A percentile compares a stretch with the other conserved stretches of the same genome.
phyloP scores from a whole-genome alignment of 2,113 vertebrate genomes.

The Lepus americanus region DNA sequence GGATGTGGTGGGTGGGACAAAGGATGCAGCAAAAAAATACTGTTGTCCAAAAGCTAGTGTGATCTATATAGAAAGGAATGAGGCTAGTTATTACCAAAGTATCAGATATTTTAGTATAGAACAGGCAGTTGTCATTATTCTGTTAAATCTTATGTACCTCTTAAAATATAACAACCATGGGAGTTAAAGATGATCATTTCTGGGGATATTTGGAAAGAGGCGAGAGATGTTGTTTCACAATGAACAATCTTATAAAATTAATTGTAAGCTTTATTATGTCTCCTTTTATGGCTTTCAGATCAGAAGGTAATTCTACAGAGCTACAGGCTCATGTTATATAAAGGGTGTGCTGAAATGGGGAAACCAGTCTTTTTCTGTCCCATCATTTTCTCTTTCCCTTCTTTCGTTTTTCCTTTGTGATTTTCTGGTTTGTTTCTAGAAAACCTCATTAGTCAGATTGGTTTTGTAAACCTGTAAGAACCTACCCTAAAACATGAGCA shows the following conservation, averaged over 20 bases:
- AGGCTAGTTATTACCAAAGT: neutral
- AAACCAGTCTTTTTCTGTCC: neutral
- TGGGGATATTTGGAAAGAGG: slow-evolving; percentile 3
- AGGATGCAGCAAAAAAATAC: neutral
- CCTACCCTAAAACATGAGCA: neutral
- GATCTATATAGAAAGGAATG: neutral
- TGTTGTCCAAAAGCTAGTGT: neutral
- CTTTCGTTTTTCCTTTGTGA: neutral
- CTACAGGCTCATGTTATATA: neutral
- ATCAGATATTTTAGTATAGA: neutral
- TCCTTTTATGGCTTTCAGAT: neutral
- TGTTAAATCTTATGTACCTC: neutral
- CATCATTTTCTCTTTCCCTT: neutral
- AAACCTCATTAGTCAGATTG: neutral
- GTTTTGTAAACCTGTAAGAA: neutral
- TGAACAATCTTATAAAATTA: slow-evolving; percentile 34
- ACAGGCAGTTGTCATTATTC: neutral
- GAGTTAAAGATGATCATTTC: neutral
- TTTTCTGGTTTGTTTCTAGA: neutral
- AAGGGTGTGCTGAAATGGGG: neutral
- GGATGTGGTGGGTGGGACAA: neutral
- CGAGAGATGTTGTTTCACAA: neutral
- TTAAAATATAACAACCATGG: neutral
- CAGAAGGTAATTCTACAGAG: neutral
- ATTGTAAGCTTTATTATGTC: neutral